Evolutionary conservation across 2,888 invertebrate species (phyloP), one percentile per base, ranked within the genome.

Genomic region (Thereva nobilitata): DNA sequence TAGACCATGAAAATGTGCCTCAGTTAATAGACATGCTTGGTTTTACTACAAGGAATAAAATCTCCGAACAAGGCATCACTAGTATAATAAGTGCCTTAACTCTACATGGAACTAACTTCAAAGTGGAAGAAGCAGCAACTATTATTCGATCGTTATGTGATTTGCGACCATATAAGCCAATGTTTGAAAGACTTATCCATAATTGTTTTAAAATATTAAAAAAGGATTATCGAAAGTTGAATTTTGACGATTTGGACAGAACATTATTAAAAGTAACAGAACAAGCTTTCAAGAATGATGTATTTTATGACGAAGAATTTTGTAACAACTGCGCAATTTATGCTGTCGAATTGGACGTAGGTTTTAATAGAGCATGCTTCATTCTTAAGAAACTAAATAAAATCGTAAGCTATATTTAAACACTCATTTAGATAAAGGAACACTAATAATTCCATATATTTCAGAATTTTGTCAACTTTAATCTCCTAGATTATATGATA

Each of bases 301-400:
- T 83, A 75, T 88, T 84, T 75, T 89, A 88, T 72, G 83, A 87
- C 71, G 86, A 87, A 72, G 82, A 83, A 63, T 81, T 88, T 71
- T 78, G 86, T 73, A 85, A 89, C 72, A 81, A 82, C 1, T 81
- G 84, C 47, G 84, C 84, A 4, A 81, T 82, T 55, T 84, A 83
- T 72, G 79, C 85, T 12, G 79, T 87, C 23, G 78, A 82, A 49
- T 80, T 83, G n/a, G 76, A 84, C 64, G 71, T 84, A 9, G 83
- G 80, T n/a, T 86, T 86, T 71, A 81, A 83, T 42, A 79, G 82
- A 52, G 82, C 80, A 0, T 71, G 85, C 44, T 80, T 83, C 59
- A 73, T 86, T 6, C 79, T 86, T 1, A 82, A 84, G 64, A 83
- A 85, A 70, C 76, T 86, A 54, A 82, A 83, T 4, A 82, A 84